A percentile compares a stretch with the other conserved stretches of the same genome.
Evolutionary conservation across 2,113 vertebrate genomes (phyloP).

Genomic region (Misgurnus anguillicaudatus): DNA sequence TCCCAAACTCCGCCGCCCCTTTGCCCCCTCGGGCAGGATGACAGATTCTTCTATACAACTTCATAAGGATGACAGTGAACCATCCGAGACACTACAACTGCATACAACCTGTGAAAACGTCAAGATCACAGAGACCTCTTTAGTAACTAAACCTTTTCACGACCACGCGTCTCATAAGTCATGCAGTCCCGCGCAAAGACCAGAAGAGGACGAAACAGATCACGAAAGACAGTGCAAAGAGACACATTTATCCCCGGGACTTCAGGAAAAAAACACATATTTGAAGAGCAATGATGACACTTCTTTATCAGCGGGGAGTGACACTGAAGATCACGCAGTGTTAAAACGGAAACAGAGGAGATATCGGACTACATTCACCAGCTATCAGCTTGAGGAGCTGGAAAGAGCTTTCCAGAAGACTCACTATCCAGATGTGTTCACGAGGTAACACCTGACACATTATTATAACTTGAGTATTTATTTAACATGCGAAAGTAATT

Average conservation of each 20-base stretch:
- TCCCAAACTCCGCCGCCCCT: constrained; percentile 78
- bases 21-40: background rate
- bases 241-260: constrained; percentile 73
- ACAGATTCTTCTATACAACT: constrained; percentile 16
- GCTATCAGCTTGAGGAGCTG: constrained; percentile 88
- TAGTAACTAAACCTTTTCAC: constrained; percentile 36
- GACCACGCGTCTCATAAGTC: background rate
- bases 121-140: constrained; percentile 82
- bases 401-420: constrained; percentile 91
- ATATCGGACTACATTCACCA: constrained; percentile 90
- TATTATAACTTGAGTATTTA: background rate
- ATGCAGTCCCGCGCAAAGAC: constrained; percentile 52
- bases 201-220: constrained; percentile 65
- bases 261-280: constrained; percentile 70
- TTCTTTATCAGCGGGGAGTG: constrained; percentile 84
- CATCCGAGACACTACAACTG: background rate
- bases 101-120: constrained; percentile 54
- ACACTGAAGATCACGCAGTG: constrained; percentile 81
- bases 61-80: constrained; percentile 43
- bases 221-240: constrained; percentile 69
- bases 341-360: constrained; percentile 88
- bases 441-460: constrained; percentile 68
- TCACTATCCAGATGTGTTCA: constrained; percentile 90
- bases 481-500: no score
- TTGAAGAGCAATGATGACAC: constrained; percentile 83